phyloP scores from a whole-genome alignment of 2,797 vertebrate genomes.

The Avahi laniger region DNA sequence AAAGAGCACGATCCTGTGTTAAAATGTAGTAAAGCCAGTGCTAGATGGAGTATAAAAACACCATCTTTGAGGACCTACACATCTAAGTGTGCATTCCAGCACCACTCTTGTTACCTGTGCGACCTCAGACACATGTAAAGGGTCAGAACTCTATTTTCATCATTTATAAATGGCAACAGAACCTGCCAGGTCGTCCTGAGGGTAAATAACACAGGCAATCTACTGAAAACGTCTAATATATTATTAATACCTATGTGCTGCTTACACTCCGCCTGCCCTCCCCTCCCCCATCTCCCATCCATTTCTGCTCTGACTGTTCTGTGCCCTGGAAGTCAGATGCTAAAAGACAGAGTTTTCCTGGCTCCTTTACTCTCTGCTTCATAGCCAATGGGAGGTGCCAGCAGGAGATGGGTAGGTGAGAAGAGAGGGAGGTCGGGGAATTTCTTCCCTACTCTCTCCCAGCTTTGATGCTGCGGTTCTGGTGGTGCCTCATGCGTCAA shows the following conservation, averaged over 20 bases:
- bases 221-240: background rate
- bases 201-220: background rate
- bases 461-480: background rate
- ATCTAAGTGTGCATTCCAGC: background rate
- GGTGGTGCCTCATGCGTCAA: background rate
- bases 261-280: background rate
- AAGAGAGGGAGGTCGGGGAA: background rate
- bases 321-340: background rate
- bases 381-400: background rate
- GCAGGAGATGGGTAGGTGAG: accelerated
- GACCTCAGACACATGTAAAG: background rate
- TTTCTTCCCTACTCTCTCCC: background rate
- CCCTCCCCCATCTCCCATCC: accelerated
- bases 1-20: background rate
- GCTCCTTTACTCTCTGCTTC: background rate
- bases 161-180: background rate
- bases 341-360: background rate
- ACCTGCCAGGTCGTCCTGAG: background rate
- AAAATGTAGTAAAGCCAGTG: background rate
- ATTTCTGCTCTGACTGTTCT: background rate
- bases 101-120: background rate
- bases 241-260: no score
- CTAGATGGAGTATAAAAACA: background rate
- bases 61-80: background rate
- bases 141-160: background rate